Conservation (phyloP, 1,140 invertebrate genomes). For the Diachasmimorpha longicaudata region DNA sequence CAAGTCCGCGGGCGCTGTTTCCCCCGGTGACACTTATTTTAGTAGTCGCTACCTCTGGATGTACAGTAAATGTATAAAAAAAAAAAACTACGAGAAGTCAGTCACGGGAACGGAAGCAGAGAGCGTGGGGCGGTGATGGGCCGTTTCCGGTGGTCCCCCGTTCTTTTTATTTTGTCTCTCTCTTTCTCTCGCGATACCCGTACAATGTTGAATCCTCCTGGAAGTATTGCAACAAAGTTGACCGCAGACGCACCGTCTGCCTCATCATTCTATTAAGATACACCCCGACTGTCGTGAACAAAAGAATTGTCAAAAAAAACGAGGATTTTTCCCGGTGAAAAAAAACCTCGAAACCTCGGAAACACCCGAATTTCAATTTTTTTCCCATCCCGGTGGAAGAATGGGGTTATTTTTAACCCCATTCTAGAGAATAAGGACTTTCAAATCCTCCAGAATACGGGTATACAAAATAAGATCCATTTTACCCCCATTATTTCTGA, state of each 20-base stretch:
- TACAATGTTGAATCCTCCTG: background rate
- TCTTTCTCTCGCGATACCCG: background rate
- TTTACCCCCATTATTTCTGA: too few relatives aligned
- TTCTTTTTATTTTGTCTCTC: background rate
- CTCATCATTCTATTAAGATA: conserved; percentile 6
- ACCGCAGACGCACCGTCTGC: conserved; percentile 4
- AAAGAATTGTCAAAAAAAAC: background rate
- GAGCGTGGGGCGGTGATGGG: conserved; percentile 29
- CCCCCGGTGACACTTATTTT: background rate
- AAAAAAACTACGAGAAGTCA: conserved; percentile 23
- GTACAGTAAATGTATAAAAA: background rate
- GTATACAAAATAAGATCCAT: too few relatives aligned
- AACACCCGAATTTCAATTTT: background rate
- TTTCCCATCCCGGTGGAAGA: background rate
- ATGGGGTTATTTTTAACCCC: background rate
- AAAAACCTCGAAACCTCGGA: background rate
- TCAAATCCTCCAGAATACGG: too few relatives aligned
- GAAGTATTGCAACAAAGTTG: background rate
- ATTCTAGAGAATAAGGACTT: too few relatives aligned
- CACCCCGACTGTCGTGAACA: background rate
- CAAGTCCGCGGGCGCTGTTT: background rate
- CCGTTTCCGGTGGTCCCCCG: conserved; percentile 26
- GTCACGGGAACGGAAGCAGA: conserved; percentile 27
- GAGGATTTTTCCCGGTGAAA: background rate
- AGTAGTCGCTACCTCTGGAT: background rate